Percentiles rank a stretch among this genome's conserved stretches.
These are phyloP conservation scores for Stylophora pistillata DNA, from an alignment of 64 coral and sea anemone genomes.

Conservation along the genomic window DNA sequence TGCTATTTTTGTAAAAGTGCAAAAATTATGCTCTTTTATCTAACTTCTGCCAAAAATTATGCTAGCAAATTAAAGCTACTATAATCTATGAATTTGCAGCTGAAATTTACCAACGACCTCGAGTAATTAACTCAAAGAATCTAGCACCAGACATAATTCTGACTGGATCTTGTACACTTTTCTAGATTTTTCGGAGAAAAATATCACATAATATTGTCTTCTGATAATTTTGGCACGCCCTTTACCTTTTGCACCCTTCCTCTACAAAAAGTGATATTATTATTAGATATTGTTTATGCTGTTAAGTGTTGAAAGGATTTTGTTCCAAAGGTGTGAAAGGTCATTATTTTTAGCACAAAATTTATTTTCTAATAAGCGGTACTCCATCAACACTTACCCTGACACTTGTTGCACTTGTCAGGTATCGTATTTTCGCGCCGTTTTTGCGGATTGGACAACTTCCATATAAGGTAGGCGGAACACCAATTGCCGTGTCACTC, in stretches of 20 bases:
- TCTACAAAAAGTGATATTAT: neutral
- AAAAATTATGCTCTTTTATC: too few relatives aligned
- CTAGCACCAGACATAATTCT: too few relatives aligned
- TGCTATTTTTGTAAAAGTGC: too few relatives aligned
- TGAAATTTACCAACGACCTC: too few relatives aligned
- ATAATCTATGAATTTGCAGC: too few relatives aligned
- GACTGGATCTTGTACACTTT: neutral
- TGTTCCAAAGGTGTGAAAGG: neutral
- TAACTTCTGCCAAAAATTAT: too few relatives aligned
- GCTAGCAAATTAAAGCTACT: too few relatives aligned
- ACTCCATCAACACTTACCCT: neutral
- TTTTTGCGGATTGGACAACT: neutral
- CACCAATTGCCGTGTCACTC: conserved; percentile 39
- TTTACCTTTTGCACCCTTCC: neutral
- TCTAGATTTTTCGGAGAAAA: neutral
- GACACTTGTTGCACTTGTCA: neutral
- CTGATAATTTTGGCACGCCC: neutral
- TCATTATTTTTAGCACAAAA: neutral
- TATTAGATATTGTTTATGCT: neutral
- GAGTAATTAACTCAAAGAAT: too few relatives aligned
- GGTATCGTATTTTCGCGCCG: conserved; percentile 34
- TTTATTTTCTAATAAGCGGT: neutral
- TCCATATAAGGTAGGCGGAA: conserved; percentile 49
- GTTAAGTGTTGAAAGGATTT: neutral
- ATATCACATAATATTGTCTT: neutral